These are phyloP conservation scores for Pardosa pseudoannulata DNA, from an alignment of 2,888 invertebrate genomes.

Conservation along the genomic window DNA sequence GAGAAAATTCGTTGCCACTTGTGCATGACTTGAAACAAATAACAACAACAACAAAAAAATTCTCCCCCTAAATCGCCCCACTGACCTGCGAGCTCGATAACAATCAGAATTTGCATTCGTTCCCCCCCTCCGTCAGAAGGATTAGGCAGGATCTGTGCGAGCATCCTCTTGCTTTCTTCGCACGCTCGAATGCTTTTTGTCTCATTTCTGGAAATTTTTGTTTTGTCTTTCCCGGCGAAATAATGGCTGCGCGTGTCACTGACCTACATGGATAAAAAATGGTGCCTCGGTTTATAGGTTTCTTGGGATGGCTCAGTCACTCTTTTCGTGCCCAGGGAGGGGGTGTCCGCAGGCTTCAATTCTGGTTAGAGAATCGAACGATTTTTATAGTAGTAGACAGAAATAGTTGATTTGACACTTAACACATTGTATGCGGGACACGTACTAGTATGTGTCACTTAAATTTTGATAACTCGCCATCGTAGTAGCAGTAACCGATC, in stretches of 20 bases:
- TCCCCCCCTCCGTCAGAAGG: neutral
- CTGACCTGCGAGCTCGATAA: conserved; percentile 34
- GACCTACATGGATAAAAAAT: conserved; percentile 43
- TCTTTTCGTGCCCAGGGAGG: too few species aligned
- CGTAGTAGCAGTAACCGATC: too few species aligned
- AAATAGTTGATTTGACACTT: too few species aligned
- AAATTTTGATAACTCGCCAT: too few species aligned
- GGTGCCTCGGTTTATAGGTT: neutral
- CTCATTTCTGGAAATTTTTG: conserved; percentile 21
- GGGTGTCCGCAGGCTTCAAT: too few species aligned
- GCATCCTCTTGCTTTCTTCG: conserved; percentile 6
- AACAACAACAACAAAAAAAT: too few species aligned
- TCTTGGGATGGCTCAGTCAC: neutral
- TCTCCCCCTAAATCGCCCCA: conserved; percentile 36
- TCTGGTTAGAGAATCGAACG: too few species aligned
- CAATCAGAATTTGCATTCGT: conserved; percentile 1
- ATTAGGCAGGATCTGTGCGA: conserved; percentile 10
- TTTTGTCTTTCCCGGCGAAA: too few species aligned
- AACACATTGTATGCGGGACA: too few species aligned
- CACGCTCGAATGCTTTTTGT: neutral
- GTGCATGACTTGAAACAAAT: neutral
- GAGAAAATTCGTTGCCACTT: neutral
- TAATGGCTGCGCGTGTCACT: conserved; percentile 57
- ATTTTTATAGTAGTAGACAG: too few species aligned
- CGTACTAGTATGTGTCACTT: too few species aligned